Percentiles rank a stretch among this genome's conserved stretches.
Conservation (phyloP, 2,113 vertebrate genomes). For the Etheostoma cragini region DNA sequence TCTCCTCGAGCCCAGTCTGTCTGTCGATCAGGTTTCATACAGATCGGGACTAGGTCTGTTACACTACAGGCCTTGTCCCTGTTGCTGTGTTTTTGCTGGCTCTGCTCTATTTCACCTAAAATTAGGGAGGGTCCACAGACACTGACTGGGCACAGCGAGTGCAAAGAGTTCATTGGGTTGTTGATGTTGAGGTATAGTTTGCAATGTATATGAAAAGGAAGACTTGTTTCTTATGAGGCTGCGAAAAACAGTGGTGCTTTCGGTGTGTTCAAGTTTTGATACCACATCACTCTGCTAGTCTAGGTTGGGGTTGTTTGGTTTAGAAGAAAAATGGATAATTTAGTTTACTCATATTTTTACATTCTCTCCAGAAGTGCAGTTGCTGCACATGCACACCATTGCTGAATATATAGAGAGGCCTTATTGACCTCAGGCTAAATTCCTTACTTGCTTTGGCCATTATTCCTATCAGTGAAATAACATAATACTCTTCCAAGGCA, state of each 20-base stretch:
- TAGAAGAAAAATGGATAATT: neutral
- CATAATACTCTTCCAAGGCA: neutral
- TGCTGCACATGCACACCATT: neutral
- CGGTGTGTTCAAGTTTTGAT: neutral
- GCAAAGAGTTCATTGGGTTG: constrained; percentile 30
- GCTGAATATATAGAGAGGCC: neutral
- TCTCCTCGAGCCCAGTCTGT: constrained; percentile 6
- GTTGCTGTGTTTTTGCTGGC: constrained; percentile 40
- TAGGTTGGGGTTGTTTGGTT: neutral
- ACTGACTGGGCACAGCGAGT: constrained; percentile 36
- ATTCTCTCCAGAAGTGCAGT: neutral
- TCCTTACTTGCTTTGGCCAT: neutral
- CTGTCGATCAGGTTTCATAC: constrained; percentile 59
- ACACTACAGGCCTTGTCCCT: constrained; percentile 60
- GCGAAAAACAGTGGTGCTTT: neutral
- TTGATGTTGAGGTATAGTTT: constrained; percentile 29
- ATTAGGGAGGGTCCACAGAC: constrained; percentile 34
- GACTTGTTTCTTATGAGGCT: neutral
- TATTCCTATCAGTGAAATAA: neutral
- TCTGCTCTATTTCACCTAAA: constrained; percentile 61
- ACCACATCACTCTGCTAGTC: neutral
- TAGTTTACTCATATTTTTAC: neutral
- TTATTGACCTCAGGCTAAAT: neutral
- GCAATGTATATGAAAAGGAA: constrained; percentile 10
- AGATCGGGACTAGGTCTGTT: constrained; percentile 64